These are phyloP conservation scores for Silurus aristotelis DNA, from an alignment of 2,797 vertebrate species.

Conservation along the genomic window DNA sequence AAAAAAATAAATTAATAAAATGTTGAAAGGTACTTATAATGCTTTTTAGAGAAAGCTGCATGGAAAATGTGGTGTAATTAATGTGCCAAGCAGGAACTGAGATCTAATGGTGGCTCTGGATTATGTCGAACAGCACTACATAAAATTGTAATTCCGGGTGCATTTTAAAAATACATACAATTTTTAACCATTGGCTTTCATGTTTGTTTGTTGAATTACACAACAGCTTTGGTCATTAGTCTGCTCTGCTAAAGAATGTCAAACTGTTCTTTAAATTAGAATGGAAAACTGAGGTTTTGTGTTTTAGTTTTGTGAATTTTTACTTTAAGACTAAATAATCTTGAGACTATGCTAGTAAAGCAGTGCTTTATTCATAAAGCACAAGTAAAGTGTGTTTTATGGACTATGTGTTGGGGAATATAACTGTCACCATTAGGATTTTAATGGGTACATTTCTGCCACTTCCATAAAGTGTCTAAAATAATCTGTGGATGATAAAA, in stretches of 20 bases:
- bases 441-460: conserved; percentile 19
- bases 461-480: background rate
- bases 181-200: conserved; percentile 11
- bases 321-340: background rate
- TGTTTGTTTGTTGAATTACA: conserved; percentile 7
- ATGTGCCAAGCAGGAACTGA: conserved; percentile 30
- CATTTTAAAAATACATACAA: background rate
- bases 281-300: background rate
- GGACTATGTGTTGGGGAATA: background rate
- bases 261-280: conserved; percentile 2
- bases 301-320: background rate
- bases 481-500: conserved; percentile 9
- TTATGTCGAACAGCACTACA: conserved; percentile 21
- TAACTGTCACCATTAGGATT: conserved; percentile 14
- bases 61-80: conserved; percentile 38
- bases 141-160: background rate
- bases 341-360: background rate
- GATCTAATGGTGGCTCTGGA: conserved; percentile 31
- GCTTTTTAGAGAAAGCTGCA: background rate
- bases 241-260: background rate
- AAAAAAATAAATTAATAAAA: background rate
- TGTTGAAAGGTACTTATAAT: conserved; percentile 12
- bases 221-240: background rate
- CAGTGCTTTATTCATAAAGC: background rate
- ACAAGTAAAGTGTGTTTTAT: background rate